Conservation (phyloP, 2,113 vertebrate genomes). For the Osmerus eperlanus region DNA sequence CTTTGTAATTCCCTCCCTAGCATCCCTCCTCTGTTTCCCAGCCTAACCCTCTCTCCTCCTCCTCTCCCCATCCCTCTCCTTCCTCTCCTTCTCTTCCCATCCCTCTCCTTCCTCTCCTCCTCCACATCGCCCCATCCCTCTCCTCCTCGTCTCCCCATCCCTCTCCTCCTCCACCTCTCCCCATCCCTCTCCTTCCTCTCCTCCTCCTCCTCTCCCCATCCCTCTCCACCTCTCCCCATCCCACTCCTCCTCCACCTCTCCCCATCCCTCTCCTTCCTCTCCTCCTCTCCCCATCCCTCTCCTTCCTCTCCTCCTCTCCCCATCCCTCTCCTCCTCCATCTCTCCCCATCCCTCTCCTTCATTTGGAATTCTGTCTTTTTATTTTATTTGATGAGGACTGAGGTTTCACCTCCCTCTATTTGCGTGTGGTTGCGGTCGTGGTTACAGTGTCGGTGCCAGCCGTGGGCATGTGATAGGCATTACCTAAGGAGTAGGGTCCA, state of each 20-base stretch:
- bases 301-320: neutral
- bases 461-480: constrained; percentile 62
- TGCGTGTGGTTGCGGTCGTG: constrained; percentile 27
- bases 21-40: constrained; percentile 2
- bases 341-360: neutral
- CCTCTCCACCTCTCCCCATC: neutral
- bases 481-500: constrained; percentile 70
- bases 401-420: constrained; percentile 35
- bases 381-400: constrained; percentile 19
- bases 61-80: neutral
- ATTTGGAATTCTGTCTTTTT: constrained; percentile 1
- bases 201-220: too few relatives aligned
- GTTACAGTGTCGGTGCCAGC: constrained; percentile 37
- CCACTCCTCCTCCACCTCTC: neutral
- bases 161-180: too few relatives aligned
- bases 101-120: neutral
- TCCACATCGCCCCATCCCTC: too few relatives aligned
- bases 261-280: neutral
- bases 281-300: neutral
- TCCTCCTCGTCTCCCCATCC: too few relatives aligned
- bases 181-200: too few relatives aligned
- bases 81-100: constrained; percentile 3
- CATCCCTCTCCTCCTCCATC: neutral
- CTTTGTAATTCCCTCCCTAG: neutral
- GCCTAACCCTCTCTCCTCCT: neutral